Conservation (phyloP, 64 coral and sea anemone species). For the Astreopora myriophthalma region DNA sequence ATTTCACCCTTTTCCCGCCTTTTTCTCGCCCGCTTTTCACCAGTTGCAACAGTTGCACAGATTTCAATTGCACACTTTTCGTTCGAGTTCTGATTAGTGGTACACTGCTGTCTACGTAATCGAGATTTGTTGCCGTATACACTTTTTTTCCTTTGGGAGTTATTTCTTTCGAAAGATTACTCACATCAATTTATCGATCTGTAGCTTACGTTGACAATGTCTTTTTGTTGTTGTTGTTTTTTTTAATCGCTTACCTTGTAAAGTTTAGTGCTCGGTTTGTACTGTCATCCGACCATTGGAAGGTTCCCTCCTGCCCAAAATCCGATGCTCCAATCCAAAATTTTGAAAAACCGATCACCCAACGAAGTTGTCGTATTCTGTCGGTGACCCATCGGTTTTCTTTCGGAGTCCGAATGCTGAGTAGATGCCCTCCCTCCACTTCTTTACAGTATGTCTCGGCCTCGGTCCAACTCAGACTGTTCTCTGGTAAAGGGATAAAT, state of each 20-base stretch:
- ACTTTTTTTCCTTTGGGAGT: neutral
- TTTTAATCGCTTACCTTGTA: neutral
- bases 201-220: no score
- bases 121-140: neutral
- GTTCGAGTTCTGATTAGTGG: no score
- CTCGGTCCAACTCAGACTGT: conserved; percentile 70
- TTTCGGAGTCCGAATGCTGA: conserved; percentile 8
- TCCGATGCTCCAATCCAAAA: conserved; percentile 79
- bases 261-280: conserved; percentile 25
- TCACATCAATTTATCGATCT: neutral
- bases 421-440: conserved; percentile 43
- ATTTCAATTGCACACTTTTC: no score
- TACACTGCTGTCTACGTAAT: no score
- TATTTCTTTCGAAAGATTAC: neutral
- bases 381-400: conserved; percentile 56
- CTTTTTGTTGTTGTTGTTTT: no score
- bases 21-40: no score
- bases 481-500: conserved; percentile 38
- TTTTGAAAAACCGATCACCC: conserved; percentile 34
- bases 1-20: no score
- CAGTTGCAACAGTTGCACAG: no score
- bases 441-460: conserved; percentile 74
- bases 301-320: conserved; percentile 43
- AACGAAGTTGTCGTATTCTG: conserved; percentile 42
- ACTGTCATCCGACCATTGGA: conserved; percentile 40